These are phyloP conservation scores for Grus americana DNA, from an alignment of 2,113 vertebrate genomes.

Conservation along the genomic window DNA sequence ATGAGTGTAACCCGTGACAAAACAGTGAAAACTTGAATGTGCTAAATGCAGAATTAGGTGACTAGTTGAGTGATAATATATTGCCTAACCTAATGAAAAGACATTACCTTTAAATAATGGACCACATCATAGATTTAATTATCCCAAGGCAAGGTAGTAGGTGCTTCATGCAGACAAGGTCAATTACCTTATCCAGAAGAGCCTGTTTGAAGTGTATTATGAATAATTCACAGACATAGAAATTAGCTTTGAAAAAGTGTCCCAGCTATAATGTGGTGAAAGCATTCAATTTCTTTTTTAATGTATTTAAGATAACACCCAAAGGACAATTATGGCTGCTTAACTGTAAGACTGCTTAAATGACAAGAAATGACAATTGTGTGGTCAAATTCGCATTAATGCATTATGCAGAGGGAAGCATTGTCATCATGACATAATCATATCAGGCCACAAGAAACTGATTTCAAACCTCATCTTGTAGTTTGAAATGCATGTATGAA, in stretches of 20 bases:
- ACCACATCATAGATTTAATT: slow-evolving; percentile 74
- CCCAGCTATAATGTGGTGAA: slow-evolving; percentile 66
- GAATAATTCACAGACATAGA: slow-evolving; percentile 74
- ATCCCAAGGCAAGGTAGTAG: slow-evolving; percentile 62
- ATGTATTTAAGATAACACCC: slow-evolving; percentile 71
- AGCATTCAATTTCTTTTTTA: slow-evolving; percentile 70
- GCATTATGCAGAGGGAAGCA: background rate
- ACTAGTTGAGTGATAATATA: slow-evolving; percentile 66
- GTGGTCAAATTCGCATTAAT: slow-evolving; percentile 45
- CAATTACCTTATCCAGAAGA: slow-evolving; percentile 73
- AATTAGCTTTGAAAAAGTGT: slow-evolving; percentile 69
- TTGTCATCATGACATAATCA: background rate
- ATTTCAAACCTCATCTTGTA: background rate
- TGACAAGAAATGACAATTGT: slow-evolving; percentile 56
- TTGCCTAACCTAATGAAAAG: slow-evolving; percentile 71
- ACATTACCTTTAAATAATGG: slow-evolving; percentile 75
- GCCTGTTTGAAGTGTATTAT: slow-evolving; percentile 71
- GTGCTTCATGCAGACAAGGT: slow-evolving; percentile 72
- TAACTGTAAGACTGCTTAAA: slow-evolving; percentile 52
- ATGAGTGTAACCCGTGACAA: slow-evolving; percentile 8
- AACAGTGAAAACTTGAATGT: slow-evolving; percentile 36
- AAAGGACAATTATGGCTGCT: slow-evolving; percentile 57
- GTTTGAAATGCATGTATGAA: background rate
- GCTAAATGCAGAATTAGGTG: slow-evolving; percentile 48
- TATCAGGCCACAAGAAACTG: background rate